Percentiles rank a stretch among this genome's conserved stretches.
Conservation (phyloP, 2,797 vertebrate species). For the Phyllotis vaccarum region DNA sequence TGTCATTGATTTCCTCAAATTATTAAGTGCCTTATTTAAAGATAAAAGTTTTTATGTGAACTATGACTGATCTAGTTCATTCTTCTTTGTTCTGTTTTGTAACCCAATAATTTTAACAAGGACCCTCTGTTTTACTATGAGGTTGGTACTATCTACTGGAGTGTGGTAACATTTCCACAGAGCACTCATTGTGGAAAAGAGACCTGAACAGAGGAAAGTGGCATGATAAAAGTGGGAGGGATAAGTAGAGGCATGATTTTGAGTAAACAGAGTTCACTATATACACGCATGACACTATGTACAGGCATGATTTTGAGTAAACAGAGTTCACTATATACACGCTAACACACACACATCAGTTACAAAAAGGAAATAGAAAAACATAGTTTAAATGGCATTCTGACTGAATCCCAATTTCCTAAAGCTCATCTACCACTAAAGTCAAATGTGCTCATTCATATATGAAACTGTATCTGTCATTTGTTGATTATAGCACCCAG, state of each 20-base stretch:
- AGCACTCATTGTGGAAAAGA: not conserved
- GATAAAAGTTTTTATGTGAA: not conserved
- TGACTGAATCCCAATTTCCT: not conserved
- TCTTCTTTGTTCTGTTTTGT: not conserved
- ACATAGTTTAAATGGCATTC: not conserved
- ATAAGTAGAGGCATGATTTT: no score
- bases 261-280: not conserved
- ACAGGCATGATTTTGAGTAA: not conserved
- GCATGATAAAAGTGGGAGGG: no score
- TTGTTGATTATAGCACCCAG: not conserved
- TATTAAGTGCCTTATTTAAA: not conserved
- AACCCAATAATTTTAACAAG: not conserved
- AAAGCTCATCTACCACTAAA: not conserved
- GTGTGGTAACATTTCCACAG: not conserved
- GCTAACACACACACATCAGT: not conserved
- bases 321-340: not conserved
- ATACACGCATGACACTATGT: not conserved
- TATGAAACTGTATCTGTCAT: not conserved
- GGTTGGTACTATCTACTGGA: not conserved
- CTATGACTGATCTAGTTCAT: not conserved
- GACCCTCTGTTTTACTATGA: not conserved
- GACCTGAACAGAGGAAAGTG: no score
- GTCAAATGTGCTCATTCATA: not conserved
- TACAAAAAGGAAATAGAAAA: not conserved
- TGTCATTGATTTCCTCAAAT: not conserved